Percentiles rank a stretch among this genome's conserved stretches.
phyloP scores from a whole-genome alignment of 1,140 invertebrate species.

The Cotesia typhae region DNA sequence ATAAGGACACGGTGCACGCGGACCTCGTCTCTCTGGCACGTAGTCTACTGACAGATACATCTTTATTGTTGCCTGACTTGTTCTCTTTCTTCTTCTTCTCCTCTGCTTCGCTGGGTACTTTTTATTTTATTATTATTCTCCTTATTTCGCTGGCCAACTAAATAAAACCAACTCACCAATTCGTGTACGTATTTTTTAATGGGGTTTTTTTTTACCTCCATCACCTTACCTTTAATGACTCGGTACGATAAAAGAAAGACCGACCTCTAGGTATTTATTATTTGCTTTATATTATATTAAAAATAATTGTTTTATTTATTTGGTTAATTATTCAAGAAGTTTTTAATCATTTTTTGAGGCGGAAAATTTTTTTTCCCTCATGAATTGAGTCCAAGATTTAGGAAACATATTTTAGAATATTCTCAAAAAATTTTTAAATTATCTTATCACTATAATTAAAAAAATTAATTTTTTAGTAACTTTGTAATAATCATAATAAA shows the following conservation, averaged over 20 bases:
- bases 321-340: no score
- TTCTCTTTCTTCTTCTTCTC: neutral
- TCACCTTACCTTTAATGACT: constrained; percentile 15
- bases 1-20: constrained; percentile 31
- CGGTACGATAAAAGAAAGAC: constrained; percentile 1
- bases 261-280: neutral
- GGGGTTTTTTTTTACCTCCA: constrained; percentile 15
- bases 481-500: no score
- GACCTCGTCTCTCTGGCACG: constrained; percentile 26
- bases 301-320: no score
- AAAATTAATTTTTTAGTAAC: no score
- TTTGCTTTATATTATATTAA: no score
- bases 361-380: no score
- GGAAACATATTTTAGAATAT: no score
- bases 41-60: constrained; percentile 51
- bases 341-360: no score
- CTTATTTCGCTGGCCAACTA: no score
- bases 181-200: constrained; percentile 4
- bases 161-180: neutral
- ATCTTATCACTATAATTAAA: no score
- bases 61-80: constrained; percentile 46
- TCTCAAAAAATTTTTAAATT: no score
- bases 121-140: neutral
- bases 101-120: neutral
- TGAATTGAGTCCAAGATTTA: no score